Conservation (phyloP, 2,113 vertebrate genomes). For the Pterophyllum scalare region DNA sequence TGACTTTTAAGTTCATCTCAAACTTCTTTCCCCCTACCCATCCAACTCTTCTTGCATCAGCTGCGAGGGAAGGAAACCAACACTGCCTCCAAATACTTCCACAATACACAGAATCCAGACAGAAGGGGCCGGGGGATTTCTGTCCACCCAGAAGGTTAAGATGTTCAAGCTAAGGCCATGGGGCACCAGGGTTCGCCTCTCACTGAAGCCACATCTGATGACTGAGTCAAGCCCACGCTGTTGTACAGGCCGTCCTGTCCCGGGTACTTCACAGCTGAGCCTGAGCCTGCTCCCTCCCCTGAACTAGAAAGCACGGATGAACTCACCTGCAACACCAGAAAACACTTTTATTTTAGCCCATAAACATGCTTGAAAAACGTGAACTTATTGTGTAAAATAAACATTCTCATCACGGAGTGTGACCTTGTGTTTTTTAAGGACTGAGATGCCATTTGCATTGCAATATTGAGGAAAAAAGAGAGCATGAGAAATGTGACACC, state of each 20-base stretch:
- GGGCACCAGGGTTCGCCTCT: conserved; percentile 95
- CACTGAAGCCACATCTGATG: conserved; percentile 89
- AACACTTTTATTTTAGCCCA: background rate
- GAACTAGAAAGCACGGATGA: conserved; percentile 87
- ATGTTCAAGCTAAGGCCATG: conserved; percentile 90
- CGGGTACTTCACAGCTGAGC: conserved; percentile 89
- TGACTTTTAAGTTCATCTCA: conserved; percentile 55
- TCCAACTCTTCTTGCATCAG: conserved; percentile 77
- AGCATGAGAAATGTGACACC: conserved; percentile 13
- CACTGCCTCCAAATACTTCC: conserved; percentile 60
- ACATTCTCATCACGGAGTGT: background rate
- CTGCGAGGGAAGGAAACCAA: conserved; percentile 66
- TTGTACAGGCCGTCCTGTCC: conserved; percentile 91
- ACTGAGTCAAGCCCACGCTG: conserved; percentile 89
- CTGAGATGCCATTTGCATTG: background rate
- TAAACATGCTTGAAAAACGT: background rate
- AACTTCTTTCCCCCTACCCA: conserved; percentile 25
- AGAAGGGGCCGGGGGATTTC: conserved; percentile 36
- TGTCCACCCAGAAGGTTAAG: conserved; percentile 45
- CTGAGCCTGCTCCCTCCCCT: conserved; percentile 84
- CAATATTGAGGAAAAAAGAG: background rate
- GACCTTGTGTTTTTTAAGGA: background rate
- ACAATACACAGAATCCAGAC: conserved; percentile 53
- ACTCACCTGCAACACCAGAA: conserved; percentile 81
- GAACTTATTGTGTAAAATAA: background rate